These are phyloP conservation scores for Chelonia mydas DNA, from an alignment of 2,797 vertebrate genomes.

Conservation along the genomic window DNA sequence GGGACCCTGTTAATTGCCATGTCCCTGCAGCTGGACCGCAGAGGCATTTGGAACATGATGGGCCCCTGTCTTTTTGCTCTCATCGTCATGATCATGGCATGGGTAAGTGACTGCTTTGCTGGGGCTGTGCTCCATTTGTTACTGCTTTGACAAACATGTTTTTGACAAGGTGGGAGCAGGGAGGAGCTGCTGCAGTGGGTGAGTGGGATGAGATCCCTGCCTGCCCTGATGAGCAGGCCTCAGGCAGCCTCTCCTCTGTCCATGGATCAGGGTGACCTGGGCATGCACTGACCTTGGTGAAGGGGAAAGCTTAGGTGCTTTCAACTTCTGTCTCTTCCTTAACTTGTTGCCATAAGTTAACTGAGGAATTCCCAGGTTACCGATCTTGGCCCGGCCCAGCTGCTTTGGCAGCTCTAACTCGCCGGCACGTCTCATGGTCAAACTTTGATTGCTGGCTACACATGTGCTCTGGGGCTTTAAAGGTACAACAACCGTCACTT, in stretches of 20 bases:
- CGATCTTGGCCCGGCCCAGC: not conserved
- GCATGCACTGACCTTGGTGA: not conserved
- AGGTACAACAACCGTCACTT: not conserved
- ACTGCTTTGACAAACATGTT: not conserved
- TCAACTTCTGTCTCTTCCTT: not conserved
- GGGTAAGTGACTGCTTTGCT: constrained; percentile 78
- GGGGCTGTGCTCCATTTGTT: not conserved
- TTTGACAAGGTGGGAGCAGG: not conserved
- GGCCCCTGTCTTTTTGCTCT: constrained; percentile 90
- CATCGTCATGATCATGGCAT: constrained; percentile 78
- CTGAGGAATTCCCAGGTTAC: not conserved
- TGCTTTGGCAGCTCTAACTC: not conserved
- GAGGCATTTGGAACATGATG: constrained; percentile 95
- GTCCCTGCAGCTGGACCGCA: constrained; percentile 95
- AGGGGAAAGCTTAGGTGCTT: not conserved
- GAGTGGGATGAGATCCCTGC: not conserved
- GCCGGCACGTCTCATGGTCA: rapidly evolving
- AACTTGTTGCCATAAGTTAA: not conserved
- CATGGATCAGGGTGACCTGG: not conserved
- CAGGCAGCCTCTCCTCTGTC: not conserved
- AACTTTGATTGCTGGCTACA: rapidly evolving
- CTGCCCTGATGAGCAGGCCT: not conserved
- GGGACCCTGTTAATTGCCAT: constrained; percentile 93
- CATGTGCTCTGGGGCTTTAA: not conserved
- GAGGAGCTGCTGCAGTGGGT: not conserved